These are phyloP conservation scores for Lypha dubia DNA, from an alignment of 2,888 invertebrate genomes.

Conservation along the genomic window DNA sequence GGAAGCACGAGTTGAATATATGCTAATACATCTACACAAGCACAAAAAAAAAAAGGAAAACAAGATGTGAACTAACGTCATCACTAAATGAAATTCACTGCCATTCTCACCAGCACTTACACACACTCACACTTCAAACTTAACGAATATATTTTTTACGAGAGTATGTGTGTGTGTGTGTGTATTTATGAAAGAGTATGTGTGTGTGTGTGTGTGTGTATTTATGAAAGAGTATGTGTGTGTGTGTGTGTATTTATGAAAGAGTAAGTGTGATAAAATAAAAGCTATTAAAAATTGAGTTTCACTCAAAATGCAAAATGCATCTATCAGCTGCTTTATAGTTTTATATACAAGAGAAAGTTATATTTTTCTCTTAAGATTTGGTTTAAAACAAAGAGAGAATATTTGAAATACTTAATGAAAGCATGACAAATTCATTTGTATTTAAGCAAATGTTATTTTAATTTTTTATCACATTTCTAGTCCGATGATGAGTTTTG, in stretches of 20 bases:
- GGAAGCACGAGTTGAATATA: conserved; percentile 38
- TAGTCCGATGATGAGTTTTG: neutral
- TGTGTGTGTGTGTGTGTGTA: too few species aligned
- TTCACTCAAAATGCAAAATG: conserved; percentile 65
- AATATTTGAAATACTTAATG: neutral
- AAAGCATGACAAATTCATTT: neutral
- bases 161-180: neutral
- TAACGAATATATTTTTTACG: neutral
- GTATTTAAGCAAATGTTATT: conserved; percentile 1
- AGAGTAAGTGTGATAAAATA: conserved; percentile 5
- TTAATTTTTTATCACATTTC: neutral
- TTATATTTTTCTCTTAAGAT: conserved; percentile 8
- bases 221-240: too few species aligned
- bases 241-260: too few species aligned
- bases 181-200: too few species aligned
- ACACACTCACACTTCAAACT: neutral
- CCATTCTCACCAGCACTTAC: conserved; percentile 17
- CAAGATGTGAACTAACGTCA: conserved; percentile 69
- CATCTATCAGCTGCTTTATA: conserved; percentile 27
- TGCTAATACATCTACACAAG: conserved; percentile 8
- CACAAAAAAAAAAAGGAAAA: conserved; percentile 68
- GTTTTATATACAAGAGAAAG: conserved; percentile 52
- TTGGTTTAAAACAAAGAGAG: neutral
- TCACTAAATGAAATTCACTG: conserved; percentile 66
- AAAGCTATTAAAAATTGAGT: conserved; percentile 58